These are phyloP conservation scores for Lithophane leautieri DNA, from an alignment of 2,888 invertebrate species.

Conservation along the genomic window DNA sequence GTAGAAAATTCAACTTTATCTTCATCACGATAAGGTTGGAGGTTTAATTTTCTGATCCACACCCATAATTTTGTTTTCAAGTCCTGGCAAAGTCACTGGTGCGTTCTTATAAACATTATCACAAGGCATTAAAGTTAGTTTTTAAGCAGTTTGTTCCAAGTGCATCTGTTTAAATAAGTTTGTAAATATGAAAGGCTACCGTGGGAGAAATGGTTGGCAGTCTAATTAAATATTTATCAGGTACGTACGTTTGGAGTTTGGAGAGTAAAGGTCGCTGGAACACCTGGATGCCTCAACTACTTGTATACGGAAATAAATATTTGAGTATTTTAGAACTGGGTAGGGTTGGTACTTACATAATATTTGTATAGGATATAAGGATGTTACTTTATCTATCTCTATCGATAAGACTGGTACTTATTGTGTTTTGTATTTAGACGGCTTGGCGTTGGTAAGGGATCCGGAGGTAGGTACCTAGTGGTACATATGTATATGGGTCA, in stretches of 20 bases:
- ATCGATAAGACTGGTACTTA: conserved; percentile 15
- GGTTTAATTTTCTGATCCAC: background rate
- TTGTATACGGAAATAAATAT: conserved; percentile 51
- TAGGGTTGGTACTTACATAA: background rate
- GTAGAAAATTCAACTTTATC: conserved; percentile 59
- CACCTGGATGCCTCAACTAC: conserved; percentile 79
- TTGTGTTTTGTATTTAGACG: conserved; percentile 2
- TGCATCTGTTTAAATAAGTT: conserved; percentile 42
- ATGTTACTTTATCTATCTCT: conserved; percentile 14
- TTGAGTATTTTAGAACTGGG: background rate
- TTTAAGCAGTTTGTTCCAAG: conserved; percentile 6
- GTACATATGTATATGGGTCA: conserved; percentile 29
- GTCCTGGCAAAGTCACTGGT: conserved; percentile 53
- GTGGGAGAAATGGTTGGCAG: conserved; percentile 83
- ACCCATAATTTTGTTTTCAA: conserved; percentile 22
- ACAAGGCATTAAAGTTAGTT: conserved; percentile 54
- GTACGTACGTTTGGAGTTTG: conserved; percentile 74
- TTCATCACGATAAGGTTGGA: background rate
- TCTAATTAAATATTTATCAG: conserved; percentile 87
- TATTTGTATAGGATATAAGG: conserved; percentile 18
- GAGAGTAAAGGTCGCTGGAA: conserved; percentile 78
- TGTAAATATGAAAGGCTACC: conserved; percentile 72
- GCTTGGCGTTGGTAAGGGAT: conserved; percentile 5
- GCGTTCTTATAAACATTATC: conserved; percentile 30
- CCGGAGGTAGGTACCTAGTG: background rate